These are phyloP conservation scores for Drosophila leontia DNA, from an alignment of 1,140 invertebrate genomes.

Conservation along the genomic window DNA sequence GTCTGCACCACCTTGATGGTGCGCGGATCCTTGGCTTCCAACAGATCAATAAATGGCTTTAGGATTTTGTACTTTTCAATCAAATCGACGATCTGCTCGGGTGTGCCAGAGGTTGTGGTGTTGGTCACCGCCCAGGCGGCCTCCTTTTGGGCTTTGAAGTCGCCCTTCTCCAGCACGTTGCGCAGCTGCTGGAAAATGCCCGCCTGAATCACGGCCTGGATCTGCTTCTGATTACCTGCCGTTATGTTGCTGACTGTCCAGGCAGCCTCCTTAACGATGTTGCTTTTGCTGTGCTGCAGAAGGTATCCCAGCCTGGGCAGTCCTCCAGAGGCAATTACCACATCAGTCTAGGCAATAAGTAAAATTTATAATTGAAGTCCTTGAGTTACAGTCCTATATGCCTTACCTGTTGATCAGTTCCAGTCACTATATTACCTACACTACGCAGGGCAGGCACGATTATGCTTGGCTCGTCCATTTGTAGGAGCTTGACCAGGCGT, in stretches of 20 bases:
- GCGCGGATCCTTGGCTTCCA: conserved; percentile 92
- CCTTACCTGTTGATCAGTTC: conserved; percentile 90
- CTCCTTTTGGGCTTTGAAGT: conserved; percentile 99
- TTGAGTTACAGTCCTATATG: not conserved
- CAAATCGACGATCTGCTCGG: conserved; percentile 93
- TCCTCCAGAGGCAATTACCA: conserved; percentile 93
- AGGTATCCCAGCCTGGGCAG: conserved; percentile 90
- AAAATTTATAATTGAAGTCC: not conserved
- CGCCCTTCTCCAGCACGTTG: conserved; percentile 89
- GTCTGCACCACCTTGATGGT: conserved; percentile 94
- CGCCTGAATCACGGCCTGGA: conserved; percentile 96
- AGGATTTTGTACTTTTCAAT: conserved; percentile 93
- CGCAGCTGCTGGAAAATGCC: conserved; percentile 74
- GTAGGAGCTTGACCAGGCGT: conserved; percentile 91
- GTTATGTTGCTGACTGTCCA: conserved; percentile 99
- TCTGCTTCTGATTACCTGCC: conserved; percentile 97
- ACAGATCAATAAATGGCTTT: conserved; percentile 93
- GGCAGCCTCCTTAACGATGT: conserved; percentile 95
- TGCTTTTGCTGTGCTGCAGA: conserved; percentile 90
- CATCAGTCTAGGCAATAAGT: conserved; percentile 97
- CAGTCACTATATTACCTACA: conserved; percentile 95
- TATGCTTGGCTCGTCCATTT: conserved; percentile 89
- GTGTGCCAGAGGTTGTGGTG: conserved; percentile 96
- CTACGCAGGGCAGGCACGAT: conserved; percentile 95
- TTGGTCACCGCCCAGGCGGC: conserved; percentile 99